A percentile compares a stretch with the other conserved stretches of the same genome.
Evolutionary conservation across 2,797 vertebrate genomes (phyloP).

Genomic region (Rhinoraja longicauda): DNA sequence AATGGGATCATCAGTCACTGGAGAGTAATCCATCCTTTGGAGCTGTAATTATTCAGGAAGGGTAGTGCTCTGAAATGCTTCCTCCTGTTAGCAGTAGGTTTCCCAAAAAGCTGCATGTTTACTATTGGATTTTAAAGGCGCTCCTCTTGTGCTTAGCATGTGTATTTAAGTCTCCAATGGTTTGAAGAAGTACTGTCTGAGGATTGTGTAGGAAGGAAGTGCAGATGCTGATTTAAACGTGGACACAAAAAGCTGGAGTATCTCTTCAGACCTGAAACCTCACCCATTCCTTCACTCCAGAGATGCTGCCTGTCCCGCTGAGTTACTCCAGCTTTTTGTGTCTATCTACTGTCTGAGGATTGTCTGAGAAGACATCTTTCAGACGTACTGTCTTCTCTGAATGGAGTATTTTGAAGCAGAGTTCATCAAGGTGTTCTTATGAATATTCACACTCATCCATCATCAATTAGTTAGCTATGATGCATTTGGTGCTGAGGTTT

Average conservation of each 20-base stretch:
- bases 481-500: background rate
- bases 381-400: background rate
- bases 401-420: too few relatives aligned
- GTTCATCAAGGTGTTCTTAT: background rate
- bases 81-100: slow-evolving; percentile 41
- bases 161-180: background rate
- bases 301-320: too few relatives aligned
- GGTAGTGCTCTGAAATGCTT: background rate
- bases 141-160: background rate
- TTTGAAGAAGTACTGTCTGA: background rate
- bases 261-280: too few relatives aligned
- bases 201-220: too few relatives aligned
- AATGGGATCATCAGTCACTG: background rate
- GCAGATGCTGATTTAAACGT: too few relatives aligned
- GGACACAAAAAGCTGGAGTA: too few relatives aligned
- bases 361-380: background rate
- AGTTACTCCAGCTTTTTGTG: too few relatives aligned
- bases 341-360: too few relatives aligned
- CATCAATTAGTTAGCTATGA: background rate
- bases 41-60: background rate
- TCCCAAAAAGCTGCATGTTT: background rate
- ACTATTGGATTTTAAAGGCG: background rate
- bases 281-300: too few relatives aligned
- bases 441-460: background rate
- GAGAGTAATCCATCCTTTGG: background rate